A percentile compares a stretch with the other conserved stretches of the same genome.
Conservation (phyloP, 2,888 invertebrate species). For the Subacronicta megacephala region DNA sequence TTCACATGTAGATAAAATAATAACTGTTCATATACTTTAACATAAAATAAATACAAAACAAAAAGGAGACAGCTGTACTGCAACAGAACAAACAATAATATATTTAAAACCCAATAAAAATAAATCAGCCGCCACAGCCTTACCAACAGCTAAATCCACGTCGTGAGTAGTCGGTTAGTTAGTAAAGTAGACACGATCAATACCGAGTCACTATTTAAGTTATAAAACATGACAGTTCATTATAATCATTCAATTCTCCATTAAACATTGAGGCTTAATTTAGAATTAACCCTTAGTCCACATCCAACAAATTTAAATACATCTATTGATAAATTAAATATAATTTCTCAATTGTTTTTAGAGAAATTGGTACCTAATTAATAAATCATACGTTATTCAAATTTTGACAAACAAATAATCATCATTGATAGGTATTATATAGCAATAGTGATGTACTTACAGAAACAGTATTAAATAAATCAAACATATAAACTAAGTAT, state of each 20-base stretch:
- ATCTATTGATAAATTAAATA: neutral
- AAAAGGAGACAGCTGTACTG: constrained; percentile 24
- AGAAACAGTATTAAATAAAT: too few relatives aligned
- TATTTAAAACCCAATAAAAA: constrained; percentile 17
- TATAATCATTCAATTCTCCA: too few relatives aligned
- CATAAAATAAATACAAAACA: constrained; percentile 26
- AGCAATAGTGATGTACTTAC: too few relatives aligned
- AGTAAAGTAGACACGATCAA: too few relatives aligned
- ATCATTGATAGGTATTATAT: too few relatives aligned
- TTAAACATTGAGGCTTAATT: neutral
- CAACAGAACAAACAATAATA: constrained; percentile 23
- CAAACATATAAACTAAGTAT: too few relatives aligned
- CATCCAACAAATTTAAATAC: neutral
- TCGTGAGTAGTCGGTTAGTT: too few relatives aligned
- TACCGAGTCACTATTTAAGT: too few relatives aligned
- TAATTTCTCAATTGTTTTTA: neutral
- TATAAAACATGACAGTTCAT: too few relatives aligned
- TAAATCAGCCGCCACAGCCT: neutral
- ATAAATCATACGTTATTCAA: too few relatives aligned
- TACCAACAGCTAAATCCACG: too few relatives aligned
- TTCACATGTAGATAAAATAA: constrained; percentile 25
- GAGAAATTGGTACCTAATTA: neutral
- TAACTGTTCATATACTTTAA: constrained; percentile 11
- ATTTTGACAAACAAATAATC: too few relatives aligned
- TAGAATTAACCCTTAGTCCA: neutral